These are phyloP conservation scores for Drosophila neocordata DNA, from an alignment of 1,140 invertebrate genomes.

Conservation along the genomic window DNA sequence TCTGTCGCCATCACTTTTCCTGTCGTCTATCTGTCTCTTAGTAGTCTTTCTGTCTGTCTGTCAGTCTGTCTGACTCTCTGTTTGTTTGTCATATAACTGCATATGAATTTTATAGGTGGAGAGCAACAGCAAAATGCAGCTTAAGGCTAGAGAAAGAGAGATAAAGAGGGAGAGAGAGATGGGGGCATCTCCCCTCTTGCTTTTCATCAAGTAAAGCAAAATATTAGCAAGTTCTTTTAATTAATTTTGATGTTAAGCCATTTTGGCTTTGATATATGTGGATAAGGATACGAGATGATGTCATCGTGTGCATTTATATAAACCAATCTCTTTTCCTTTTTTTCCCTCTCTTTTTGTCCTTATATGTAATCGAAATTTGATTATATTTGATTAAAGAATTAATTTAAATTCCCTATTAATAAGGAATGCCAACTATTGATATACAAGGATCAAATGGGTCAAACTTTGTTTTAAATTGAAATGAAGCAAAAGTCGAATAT, in stretches of 20 bases:
- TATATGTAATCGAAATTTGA: constrained; percentile 1
- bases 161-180: background rate
- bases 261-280: constrained; percentile 6
- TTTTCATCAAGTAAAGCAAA: constrained; percentile 6
- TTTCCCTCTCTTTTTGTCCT: background rate
- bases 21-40: constrained; percentile 21
- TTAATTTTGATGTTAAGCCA: constrained; percentile 49
- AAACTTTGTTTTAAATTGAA: too few relatives aligned
- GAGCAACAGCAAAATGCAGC: constrained; percentile 34
- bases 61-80: constrained; percentile 25
- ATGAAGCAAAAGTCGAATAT: too few relatives aligned
- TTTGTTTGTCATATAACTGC: constrained; percentile 47
- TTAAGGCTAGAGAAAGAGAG: constrained; percentile 18
- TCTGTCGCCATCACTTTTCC: constrained; percentile 4
- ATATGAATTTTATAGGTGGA: constrained; percentile 40
- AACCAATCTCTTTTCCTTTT: background rate
- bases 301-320: background rate
- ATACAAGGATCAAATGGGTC: too few relatives aligned
- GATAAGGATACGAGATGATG: background rate
- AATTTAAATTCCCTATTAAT: background rate
- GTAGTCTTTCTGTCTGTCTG: constrained; percentile 20
- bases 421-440: background rate
- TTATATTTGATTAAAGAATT: constrained; percentile 13
- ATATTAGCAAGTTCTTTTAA: constrained; percentile 47
- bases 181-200: background rate